Percentiles rank a stretch among this genome's conserved stretches.
Evolutionary conservation across 2,113 vertebrate species (phyloP).

Genomic region (Apus apus): DNA sequence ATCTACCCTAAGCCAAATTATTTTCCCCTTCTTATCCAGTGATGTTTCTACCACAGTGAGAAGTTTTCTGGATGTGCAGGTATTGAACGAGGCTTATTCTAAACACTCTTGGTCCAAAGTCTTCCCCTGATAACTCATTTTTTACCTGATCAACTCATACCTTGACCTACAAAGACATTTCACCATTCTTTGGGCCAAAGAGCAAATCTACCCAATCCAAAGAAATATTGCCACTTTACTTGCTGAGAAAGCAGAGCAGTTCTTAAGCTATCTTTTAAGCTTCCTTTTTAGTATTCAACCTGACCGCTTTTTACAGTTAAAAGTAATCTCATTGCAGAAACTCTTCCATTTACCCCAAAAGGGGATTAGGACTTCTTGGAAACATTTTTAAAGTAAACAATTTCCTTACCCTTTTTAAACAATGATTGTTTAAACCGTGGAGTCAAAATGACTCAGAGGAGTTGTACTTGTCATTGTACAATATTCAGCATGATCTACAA

Average conservation of each 20-base stretch:
- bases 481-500: conserved; percentile 40
- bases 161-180: neutral
- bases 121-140: neutral
- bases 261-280: neutral
- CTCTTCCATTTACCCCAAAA: conserved; percentile 4
- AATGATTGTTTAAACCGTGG: neutral
- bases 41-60: neutral
- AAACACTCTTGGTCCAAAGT: neutral
- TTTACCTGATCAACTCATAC: neutral
- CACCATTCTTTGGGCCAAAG: neutral
- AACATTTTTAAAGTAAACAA: conserved; percentile 27
- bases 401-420: conserved; percentile 20
- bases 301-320: neutral
- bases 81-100: neutral
- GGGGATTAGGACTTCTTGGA: conserved; percentile 9
- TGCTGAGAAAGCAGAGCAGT: neutral
- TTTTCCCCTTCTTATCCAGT: neutral
- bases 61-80: neutral
- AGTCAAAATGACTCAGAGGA: conserved; percentile 43
- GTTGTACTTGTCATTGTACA: conserved; percentile 22
- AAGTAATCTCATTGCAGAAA: neutral
- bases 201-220: neutral
- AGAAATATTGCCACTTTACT: neutral
- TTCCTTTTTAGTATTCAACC: neutral
- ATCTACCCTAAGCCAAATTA: neutral